phyloP scores from a whole-genome alignment of 1,140 invertebrate genomes.

The Bombus ignitus region DNA sequence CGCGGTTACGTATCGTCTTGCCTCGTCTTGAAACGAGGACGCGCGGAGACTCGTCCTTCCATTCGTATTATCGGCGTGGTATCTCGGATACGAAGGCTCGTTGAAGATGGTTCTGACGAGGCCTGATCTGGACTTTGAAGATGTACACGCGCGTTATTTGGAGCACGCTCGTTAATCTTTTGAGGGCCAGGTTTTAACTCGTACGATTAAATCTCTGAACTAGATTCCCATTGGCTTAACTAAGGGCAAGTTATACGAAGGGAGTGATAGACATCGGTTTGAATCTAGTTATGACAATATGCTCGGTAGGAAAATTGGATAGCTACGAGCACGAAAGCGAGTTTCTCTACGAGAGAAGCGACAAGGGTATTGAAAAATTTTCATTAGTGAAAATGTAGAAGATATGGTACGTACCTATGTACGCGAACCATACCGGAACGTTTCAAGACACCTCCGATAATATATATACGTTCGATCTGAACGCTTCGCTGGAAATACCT shows the following conservation, averaged over 20 bases:
- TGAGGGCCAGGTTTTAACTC: background rate
- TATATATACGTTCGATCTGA: background rate
- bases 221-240: background rate
- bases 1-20: background rate
- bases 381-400: background rate
- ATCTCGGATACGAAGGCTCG: background rate
- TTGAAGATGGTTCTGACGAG: background rate
- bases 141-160: background rate
- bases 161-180: slow-evolving; percentile 4
- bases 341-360: too few relatives aligned
- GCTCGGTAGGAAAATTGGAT: background rate
- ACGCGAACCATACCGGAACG: too few relatives aligned
- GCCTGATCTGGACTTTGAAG: background rate
- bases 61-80: background rate
- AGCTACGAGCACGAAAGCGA: background rate
- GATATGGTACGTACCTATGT: too few relatives aligned
- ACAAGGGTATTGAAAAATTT: too few relatives aligned
- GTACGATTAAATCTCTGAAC: background rate
- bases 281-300: background rate
- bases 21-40: background rate
- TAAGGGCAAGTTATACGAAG: too few relatives aligned
- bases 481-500: background rate
- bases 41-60: background rate
- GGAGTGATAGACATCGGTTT: background rate
- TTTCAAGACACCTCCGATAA: background rate